phyloP scores from a whole-genome alignment of 2,797 vertebrate species.

The Tarsius wallacei region DNA sequence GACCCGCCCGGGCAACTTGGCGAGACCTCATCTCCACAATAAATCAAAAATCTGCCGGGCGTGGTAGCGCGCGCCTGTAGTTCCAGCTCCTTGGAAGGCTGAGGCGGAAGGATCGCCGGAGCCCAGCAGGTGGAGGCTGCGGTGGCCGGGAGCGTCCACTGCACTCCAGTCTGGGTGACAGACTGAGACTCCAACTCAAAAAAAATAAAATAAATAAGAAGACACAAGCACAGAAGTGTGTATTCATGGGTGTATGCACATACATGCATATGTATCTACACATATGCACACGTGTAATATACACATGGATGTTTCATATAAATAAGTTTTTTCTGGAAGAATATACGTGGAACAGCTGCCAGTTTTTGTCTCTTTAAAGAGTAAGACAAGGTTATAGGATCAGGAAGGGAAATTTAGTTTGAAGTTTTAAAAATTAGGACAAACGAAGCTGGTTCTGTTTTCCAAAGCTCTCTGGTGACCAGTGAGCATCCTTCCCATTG shows the following conservation, averaged over 20 bases:
- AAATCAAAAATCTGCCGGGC: no score
- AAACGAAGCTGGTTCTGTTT: background rate
- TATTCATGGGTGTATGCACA: background rate
- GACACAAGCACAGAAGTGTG: background rate
- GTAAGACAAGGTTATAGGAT: conserved; percentile 2
- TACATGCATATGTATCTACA: background rate
- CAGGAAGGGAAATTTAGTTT: conserved; percentile 4
- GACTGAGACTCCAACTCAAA: no score
- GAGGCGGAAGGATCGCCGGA: no score
- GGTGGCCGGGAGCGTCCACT: no score
- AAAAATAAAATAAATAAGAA: no score
- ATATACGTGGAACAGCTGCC: background rate
- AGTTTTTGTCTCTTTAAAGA: background rate
- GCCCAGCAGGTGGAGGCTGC: no score
- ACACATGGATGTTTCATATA: background rate
- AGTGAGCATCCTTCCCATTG: background rate
- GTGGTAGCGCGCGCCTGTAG: no score
- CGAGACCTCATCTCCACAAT: no score
- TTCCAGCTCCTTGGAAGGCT: no score
- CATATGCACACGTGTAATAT: background rate
- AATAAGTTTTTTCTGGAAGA: conserved; percentile 3
- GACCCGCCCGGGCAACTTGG: no score
- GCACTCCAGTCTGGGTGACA: no score
- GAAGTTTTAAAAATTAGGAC: conserved; percentile 23
- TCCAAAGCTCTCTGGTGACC: background rate